These are phyloP conservation scores for Dasysyrphus tricinctus DNA, from an alignment of 2,888 invertebrate genomes.

Conservation along the genomic window DNA sequence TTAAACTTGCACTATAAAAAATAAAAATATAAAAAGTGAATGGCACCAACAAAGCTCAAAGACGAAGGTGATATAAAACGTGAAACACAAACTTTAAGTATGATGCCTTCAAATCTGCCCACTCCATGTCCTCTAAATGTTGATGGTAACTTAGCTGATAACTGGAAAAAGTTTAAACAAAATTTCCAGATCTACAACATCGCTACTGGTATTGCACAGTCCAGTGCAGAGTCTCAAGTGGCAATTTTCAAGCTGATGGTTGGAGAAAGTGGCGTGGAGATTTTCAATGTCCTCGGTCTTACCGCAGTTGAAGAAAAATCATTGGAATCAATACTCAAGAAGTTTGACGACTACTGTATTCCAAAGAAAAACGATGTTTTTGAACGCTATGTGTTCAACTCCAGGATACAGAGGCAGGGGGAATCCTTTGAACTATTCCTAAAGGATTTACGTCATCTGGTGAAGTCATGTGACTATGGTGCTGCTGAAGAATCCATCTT, in stretches of 20 bases:
- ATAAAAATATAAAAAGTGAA: no score
- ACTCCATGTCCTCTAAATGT: slow-evolving; percentile 22
- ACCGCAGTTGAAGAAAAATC: slow-evolving; percentile 36
- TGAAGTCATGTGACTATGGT: no score
- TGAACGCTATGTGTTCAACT: no score
- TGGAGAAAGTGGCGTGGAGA: slow-evolving; percentile 52
- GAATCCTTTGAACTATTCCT: no score
- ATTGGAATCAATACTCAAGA: slow-evolving; percentile 4
- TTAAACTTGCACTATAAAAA: no score
- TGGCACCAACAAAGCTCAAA: no score
- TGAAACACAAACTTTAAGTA: not conserved
- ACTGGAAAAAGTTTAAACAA: slow-evolving; percentile 7
- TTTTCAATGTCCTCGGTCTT: slow-evolving; percentile 39
- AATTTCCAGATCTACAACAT: not conserved
- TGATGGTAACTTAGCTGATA: slow-evolving; percentile 20
- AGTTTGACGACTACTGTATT: no score
- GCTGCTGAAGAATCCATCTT: no score
- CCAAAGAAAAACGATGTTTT: no score
- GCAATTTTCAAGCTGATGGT: slow-evolving; percentile 50
- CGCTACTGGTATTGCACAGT: slow-evolving; percentile 3
- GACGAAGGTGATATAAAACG: no score
- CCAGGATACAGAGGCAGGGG: no score
- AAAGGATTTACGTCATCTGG: no score
- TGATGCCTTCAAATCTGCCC: slow-evolving; percentile 34
- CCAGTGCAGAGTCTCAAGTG: slow-evolving; percentile 29